Evolutionary conservation across 2,888 invertebrate species (phyloP).

Genomic region (Acanthosepion pharaonis): DNA sequence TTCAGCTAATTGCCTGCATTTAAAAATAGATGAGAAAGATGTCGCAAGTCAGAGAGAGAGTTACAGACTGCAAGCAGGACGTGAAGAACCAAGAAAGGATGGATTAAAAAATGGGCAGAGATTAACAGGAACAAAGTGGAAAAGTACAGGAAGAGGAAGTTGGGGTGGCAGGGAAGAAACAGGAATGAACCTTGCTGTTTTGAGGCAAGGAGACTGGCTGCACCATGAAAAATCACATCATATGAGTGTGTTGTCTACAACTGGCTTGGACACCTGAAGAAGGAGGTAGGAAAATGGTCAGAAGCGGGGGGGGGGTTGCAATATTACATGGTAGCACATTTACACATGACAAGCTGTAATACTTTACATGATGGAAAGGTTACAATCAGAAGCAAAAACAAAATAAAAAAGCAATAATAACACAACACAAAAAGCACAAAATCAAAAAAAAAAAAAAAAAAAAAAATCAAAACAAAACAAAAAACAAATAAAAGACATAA

Average conservation of each 20-base stretch:
- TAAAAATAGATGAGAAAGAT: constrained; percentile 1
- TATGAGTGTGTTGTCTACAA: not conserved
- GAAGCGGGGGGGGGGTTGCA: not conserved
- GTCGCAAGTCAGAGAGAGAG: not conserved
- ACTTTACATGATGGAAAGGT: not conserved
- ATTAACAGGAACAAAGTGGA: not conserved
- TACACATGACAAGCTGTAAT: not conserved
- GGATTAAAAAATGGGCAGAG: not conserved
- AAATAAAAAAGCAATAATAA: not conserved
- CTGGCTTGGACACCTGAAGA: constrained; percentile 20
- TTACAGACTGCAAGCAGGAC: constrained; percentile 17
- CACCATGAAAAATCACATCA: constrained; percentile 8
- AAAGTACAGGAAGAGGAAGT: not conserved
- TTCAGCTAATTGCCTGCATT: constrained; percentile 12
- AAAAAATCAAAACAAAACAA: not conserved
- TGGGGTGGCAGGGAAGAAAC: not conserved
- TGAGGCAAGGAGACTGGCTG: not conserved
- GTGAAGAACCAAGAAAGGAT: not conserved
- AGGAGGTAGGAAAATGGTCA: constrained; percentile 33
- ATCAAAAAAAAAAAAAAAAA: no score
- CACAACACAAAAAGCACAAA: not conserved
- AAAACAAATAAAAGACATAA: not conserved
- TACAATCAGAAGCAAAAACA: constrained; percentile 4
- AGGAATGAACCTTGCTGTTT: constrained; percentile 4
- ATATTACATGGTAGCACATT: not conserved